Evolutionary conservation across 2,888 invertebrate genomes (phyloP), one percentile per base, ranked within the genome.

Genomic region (Nemotelus pantherinus): DNA sequence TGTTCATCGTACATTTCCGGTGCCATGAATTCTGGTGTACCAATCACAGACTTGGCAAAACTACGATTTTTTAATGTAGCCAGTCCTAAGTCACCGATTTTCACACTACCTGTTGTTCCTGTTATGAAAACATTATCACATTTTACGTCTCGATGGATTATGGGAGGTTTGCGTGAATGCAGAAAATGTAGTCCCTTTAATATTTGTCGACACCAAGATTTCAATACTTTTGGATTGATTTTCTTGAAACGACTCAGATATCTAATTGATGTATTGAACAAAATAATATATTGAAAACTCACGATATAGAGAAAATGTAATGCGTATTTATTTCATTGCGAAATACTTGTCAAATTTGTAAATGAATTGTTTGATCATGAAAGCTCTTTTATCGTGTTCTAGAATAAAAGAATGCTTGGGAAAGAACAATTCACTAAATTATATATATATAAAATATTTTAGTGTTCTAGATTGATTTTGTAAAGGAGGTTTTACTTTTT

Each of bases 81-180:
- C 81, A 99, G 90, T 43, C 99, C 99, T 81, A 99, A 90, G 89
- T 99, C 99, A 39, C 99, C 99, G 85, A 99, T 99, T 90, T 99
- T 99, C 57, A 99, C 99, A 84, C 96, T 97, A 80, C 99, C 99
- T 87, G 99, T 99, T 77, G 98, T 98, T 80, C 99, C 99, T 77
- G 99, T 99, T 85, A 99, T 99, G 89, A 99, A 99, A 87, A 99
- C 99, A 89, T 99, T 99, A 90, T 99, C 99, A 90, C 99, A 99
- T 89, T 99, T 99, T 85, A 99, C 91, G 90, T 87, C 90, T 86
- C 97, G 92, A 89, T 99, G 99, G 84, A 99, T 98, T 83, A 99
- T 98, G 76, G 98, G 97, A 74, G 98, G 97, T 76, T 95, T 93
- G 82, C 99, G 91, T 63, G 98, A 98, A 88, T 99, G 99, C 77